Evolutionary conservation across 1,140 invertebrate genomes (phyloP), one percentile per base, ranked within the genome.

Genomic region (Meloidogyne floridensis): DNA sequence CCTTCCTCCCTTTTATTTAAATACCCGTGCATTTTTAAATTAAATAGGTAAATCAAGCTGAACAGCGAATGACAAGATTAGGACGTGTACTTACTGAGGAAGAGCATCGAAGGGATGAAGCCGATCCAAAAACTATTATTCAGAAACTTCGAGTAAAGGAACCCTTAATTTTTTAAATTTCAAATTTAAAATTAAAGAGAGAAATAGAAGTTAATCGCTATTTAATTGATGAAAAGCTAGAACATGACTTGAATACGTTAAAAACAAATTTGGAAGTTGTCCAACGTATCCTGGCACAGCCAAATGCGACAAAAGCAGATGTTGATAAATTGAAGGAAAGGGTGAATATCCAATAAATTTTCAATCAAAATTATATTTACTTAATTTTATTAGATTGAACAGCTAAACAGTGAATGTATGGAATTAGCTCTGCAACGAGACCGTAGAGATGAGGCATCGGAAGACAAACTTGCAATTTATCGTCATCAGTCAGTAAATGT

Each of bases 391-490:
- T 51, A 85, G 85, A 86, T 86, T 53, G 85, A 87, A 71, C 18
- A 84, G 13, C 43, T 86, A 15, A 86, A 87, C 71, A 80, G 74
- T 20, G 84, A 87, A 65, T 82, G 86, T 53, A 87, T 85, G 69
- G 86, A 86, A 80, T 42, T 84, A 71, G 73, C 79, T 43, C 47
- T 82, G 9, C 83, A 86, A 72, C 77, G 86, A 9, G 85, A 86
- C 65, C 83, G 75, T 51, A 73, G 80, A 59, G 85, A 87, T 72
- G 86, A 86, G 43, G 75, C 75, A 15, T 70, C 59, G 47, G 85
- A 86, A 72, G 85, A 86, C 54, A 87, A 85, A 74, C 70, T 86
- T 18, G 80, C 75, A 15, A 85, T 86, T 7, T 86, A 86, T 71
- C 85, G 84, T 2, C 84, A 85, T 72, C 84, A 85, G 51, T 71